Percentiles rank a stretch among this genome's conserved stretches.
Conservation (phyloP, 2,888 invertebrate species). For the Amiota minor region DNA sequence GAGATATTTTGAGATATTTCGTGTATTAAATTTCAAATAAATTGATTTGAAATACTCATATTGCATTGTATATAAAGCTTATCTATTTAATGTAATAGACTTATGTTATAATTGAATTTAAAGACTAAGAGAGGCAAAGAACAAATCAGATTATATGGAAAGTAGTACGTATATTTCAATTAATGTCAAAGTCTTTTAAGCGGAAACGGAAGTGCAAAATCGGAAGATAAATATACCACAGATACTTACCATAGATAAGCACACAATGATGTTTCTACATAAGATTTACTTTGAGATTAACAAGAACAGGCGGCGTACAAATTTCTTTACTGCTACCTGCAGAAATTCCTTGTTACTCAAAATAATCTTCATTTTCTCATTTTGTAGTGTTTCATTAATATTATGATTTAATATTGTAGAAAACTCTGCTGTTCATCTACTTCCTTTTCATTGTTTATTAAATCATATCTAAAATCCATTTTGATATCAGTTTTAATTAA, state of each 20-base stretch:
- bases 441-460: not conserved
- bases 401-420: not conserved
- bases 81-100: no score
- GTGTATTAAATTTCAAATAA: no score
- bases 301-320: not conserved
- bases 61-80: no score
- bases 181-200: not conserved
- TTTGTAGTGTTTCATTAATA: not conserved
- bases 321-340: not conserved
- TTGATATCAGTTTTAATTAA: slow-evolving; percentile 42
- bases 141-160: no score
- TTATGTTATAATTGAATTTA: no score
- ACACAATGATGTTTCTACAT: not conserved
- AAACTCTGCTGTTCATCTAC: not conserved
- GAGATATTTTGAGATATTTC: no score
- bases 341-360: not conserved
- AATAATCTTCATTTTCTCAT: not conserved
- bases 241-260: not conserved
- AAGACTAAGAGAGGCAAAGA: no score
- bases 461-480: slow-evolving; percentile 10
- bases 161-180: not conserved
- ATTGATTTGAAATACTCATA: no score
- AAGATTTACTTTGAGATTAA: no score
- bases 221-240: not conserved
- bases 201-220: slow-evolving; percentile 3